Conservation (phyloP, 2,888 invertebrate species). For the Omphaloscelis lunosa region DNA sequence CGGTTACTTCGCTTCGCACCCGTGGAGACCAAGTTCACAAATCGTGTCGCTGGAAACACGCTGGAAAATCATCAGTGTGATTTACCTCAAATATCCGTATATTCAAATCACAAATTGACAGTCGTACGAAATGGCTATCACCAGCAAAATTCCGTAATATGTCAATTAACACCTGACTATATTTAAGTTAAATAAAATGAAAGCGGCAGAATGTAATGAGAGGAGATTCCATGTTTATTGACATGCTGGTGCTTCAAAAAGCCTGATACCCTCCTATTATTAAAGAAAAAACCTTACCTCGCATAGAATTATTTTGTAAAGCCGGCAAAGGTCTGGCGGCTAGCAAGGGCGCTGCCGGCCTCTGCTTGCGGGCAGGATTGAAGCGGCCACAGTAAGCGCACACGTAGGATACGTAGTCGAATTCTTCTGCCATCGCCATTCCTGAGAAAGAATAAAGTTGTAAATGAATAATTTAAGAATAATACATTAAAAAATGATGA, state of each 20-base stretch:
- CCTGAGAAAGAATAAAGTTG: constrained; percentile 81
- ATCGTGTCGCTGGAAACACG: no score
- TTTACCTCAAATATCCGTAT: no score
- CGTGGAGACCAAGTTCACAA: no score
- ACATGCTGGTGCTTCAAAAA: neutral
- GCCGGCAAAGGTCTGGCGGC: constrained; percentile 66
- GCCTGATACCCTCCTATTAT: neutral
- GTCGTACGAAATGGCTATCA: neutral
- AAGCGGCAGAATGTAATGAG: neutral
- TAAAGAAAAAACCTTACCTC: constrained; percentile 57
- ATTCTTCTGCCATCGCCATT: constrained; percentile 93
- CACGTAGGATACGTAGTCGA: constrained; percentile 94
- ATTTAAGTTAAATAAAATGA: neutral
- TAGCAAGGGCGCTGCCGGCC: constrained; percentile 94
- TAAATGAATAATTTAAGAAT: no score
- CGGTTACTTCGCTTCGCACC: no score
- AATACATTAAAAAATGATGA: no score
- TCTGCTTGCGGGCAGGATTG: constrained; percentile 97
- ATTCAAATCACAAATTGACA: neutral
- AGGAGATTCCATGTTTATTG: neutral
- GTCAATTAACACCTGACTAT: neutral
- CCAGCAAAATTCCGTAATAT: neutral
- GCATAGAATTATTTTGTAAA: constrained; percentile 36
- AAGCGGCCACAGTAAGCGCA: constrained; percentile 97
- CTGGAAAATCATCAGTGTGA: no score